Base-by-base conservation (phyloP, 2,888 invertebrate species). In the Drosophila neonasuta region DNA sequence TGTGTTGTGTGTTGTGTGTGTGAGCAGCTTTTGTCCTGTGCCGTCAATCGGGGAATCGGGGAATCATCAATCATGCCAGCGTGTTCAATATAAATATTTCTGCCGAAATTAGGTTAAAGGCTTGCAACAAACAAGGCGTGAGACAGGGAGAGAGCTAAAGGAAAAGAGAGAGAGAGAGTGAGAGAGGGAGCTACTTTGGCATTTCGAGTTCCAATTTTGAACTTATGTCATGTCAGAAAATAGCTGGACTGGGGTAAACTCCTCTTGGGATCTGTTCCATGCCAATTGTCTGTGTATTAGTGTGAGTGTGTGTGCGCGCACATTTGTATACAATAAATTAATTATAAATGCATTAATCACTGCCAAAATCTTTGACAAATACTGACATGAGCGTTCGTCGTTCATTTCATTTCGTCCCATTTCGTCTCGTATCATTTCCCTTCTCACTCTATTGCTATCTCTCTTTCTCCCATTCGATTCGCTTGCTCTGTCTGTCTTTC, bases 331-430 rank as follows among this genome's bases (percentile, higher is more conserved):
- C 83, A 83, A 83, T 79, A 85, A 87, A 88, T 88, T 84, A 84
- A 89, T 89, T 88, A 87, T 86, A 88, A 88, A 86, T 85, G 86
- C 86, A 88, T 88, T 89, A 89, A 88, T 88, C 88, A 88, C 73
- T 88, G 89, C 85, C 88, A 87, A 82, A 82, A 84, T 75, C 73
- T 85, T 80, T 88, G 88, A 88, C 88, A 88, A 85, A 88, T 87
- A 86, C 78, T 87, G 84, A 84, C 87, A 83, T 86, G 83, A 87
- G 81, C 84, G 87, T 73, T 82, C 71, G 78, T 76, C 71, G 71
- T 72, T 69, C 67, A 74, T 68, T 62, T 81, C 85, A 66, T 79
- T 60, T 67, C 77, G 61, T 77, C 66, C 71, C 51, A 46, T 34
- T 57, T 60, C 58, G 44, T 68, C 15, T 59, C 65, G 48, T 45